Evolutionary conservation across 2,888 invertebrate genomes (phyloP), one percentile per base, ranked within the genome.

Genomic region (Holacanthella duospinosa): DNA sequence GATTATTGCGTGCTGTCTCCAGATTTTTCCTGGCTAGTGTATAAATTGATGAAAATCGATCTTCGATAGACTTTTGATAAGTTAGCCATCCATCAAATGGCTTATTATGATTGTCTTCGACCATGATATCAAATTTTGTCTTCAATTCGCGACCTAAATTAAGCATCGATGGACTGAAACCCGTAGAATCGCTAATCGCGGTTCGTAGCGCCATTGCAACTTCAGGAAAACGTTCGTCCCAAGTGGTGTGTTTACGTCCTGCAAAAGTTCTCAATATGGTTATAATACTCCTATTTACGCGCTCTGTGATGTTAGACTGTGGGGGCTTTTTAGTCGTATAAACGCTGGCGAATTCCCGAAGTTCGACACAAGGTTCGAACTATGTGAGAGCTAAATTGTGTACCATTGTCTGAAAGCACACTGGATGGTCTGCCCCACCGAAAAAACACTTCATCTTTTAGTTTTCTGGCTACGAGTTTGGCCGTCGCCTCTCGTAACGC

Each of bases 291-390:
- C 68, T 1, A 60, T 71, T 68, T 0, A 63, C 29, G 2, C 70
- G 43, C 54, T 71, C 70, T 19, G 63, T 55, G 6, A 66, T 24
- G 44, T 71, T 70, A 1, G 62, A n/a, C 28, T 69, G 68, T 0
- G 69, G 67, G 21, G 69, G 66, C 60, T 72, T 70, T 0, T 64
- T n/a, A 12, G 71, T 66, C 1, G 68, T 69, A n/a, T n/a, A 43
- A 60, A 2, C 59, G 61, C 2, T 70, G 66, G 3, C 64, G 61
- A 19, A 66, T 61, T 1, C 60, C 53, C 63, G 63, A 66, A 1
- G 25, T 1, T 24, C 62, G 36, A 43, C 63, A 62, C 16, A 70
- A 24, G 0, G 58, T 54, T 16, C 43, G 6, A 24, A 68, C 60
- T 1, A 64, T 36, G 1, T 57, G 27, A 9, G 63, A 43, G 1